Conservation (phyloP, 2,888 invertebrate species). For the Apoda limacodes region DNA sequence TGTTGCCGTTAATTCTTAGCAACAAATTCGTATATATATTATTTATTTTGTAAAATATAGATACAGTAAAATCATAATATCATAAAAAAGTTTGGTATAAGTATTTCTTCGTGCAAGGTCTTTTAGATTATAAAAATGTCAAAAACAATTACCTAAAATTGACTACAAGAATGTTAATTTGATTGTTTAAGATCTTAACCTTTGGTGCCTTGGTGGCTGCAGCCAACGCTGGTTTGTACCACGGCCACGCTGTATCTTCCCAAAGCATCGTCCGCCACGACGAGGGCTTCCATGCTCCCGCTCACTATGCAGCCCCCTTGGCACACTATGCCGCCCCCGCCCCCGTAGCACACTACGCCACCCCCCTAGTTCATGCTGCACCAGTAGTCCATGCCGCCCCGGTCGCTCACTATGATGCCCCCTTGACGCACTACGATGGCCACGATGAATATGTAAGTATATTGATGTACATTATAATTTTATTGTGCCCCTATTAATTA, state of each 20-base stretch:
- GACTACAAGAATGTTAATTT: background rate
- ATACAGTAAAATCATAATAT: too few relatives aligned
- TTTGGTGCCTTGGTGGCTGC: slow-evolving; percentile 29
- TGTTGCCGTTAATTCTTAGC: too few relatives aligned
- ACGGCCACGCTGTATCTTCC: slow-evolving; percentile 18
- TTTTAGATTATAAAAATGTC: too few relatives aligned
- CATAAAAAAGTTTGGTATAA: too few relatives aligned
- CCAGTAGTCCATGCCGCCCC: slow-evolving; percentile 35
- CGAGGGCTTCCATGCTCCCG: slow-evolving; percentile 21
- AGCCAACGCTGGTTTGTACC: slow-evolving; percentile 37
- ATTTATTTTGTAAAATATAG: too few relatives aligned
- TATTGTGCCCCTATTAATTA: too few relatives aligned
- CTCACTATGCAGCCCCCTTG: slow-evolving; percentile 23
- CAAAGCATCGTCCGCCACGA: slow-evolving; percentile 19
- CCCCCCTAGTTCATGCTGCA: slow-evolving; percentile 30
- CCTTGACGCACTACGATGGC: slow-evolving; percentile 20
- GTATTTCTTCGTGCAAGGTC: too few relatives aligned
- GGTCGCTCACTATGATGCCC: slow-evolving; percentile 30
- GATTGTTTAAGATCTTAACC: slow-evolving; percentile 26
- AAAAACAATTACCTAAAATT: too few relatives aligned
- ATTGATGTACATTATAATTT: too few relatives aligned
- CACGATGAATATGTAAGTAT: slow-evolving; percentile 43
- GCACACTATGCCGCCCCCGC: slow-evolving; percentile 21
- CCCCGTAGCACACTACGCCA: slow-evolving; percentile 33
- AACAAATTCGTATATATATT: too few relatives aligned